These are phyloP conservation scores for Scolanthus callimorphus DNA, from an alignment of 92 coral and sea anemone species.

Conservation along the genomic window DNA sequence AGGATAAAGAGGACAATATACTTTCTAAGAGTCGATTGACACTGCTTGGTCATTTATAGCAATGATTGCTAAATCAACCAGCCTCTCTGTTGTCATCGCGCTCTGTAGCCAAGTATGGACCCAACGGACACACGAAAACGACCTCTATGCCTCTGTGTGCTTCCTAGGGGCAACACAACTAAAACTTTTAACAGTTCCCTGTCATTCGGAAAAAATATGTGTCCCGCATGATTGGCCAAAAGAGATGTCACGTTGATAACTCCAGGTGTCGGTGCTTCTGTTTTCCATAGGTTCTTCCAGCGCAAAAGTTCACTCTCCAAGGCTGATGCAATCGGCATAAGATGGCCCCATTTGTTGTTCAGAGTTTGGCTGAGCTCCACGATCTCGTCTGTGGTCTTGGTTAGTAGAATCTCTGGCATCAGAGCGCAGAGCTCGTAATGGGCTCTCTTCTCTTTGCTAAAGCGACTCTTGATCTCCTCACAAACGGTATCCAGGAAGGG, in stretches of 20 bases:
- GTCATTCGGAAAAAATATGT: conserved; percentile 49
- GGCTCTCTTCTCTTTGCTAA: conserved; percentile 20
- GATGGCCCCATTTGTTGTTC: conserved; percentile 16
- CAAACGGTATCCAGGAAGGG: background rate
- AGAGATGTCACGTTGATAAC: conserved; percentile 44
- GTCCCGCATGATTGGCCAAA: conserved; percentile 50
- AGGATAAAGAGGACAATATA: no score
- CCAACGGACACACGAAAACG: background rate
- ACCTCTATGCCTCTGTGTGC: conserved; percentile 4
- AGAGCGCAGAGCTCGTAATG: conserved; percentile 25
- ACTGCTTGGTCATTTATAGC: background rate
- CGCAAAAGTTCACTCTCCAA: conserved; percentile 43
- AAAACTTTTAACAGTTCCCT: conserved; percentile 51
- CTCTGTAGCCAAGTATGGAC: background rate
- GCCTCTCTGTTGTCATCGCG: background rate
- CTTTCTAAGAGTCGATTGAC: no score
- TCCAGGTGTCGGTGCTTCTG: conserved; percentile 12
- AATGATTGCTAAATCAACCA: background rate
- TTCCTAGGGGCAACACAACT: conserved; percentile 28
- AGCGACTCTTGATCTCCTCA: conserved; percentile 14
- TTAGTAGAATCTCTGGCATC: background rate
- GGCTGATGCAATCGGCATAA: conserved; percentile 43
- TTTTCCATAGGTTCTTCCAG: conserved; percentile 24
- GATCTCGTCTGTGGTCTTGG: background rate
- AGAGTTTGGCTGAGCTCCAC: background rate